These are phyloP conservation scores for Lepidurus arcticus DNA, from an alignment of 1,140 invertebrate species.

Conservation along the genomic window DNA sequence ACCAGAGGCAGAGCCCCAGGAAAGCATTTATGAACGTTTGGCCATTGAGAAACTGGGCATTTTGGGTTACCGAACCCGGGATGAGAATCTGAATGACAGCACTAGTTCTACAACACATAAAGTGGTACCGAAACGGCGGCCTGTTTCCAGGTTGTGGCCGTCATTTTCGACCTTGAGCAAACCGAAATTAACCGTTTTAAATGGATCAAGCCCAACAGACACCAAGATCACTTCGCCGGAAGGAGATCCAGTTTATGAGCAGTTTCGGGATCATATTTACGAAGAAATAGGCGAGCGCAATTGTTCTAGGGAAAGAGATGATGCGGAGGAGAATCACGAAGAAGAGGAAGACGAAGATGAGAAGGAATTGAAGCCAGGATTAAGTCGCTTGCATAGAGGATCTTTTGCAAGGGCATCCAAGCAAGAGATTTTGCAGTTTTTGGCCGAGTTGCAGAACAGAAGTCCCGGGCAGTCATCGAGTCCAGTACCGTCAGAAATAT, in stretches of 20 bases:
- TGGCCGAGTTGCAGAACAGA: conserved; percentile 29
- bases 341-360: conserved; percentile 28
- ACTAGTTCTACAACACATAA: not conserved
- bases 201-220: not conserved
- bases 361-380: conserved; percentile 5
- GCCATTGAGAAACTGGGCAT: conserved; percentile 17
- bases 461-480: conserved; percentile 23
- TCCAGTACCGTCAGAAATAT: conserved; percentile 27
- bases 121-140: conserved; percentile 27
- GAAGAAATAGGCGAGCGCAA: not conserved
- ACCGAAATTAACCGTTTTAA: not conserved
- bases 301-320: not conserved
- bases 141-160: conserved; percentile 30
- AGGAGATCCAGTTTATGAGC: conserved; percentile 31
- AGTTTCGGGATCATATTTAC: conserved; percentile 3
- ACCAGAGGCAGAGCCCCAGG: not conserved
- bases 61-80: conserved; percentile 9
- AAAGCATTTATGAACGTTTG: not conserved
- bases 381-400: conserved; percentile 26
- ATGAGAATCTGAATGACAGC: not conserved
- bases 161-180: conserved; percentile 26
- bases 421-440: conserved; percentile 31
- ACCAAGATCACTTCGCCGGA: not conserved
- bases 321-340: not conserved
- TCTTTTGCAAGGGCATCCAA: conserved; percentile 30